phyloP scores from a whole-genome alignment of 2,888 invertebrate species.

The Protodeltote pygarga region DNA sequence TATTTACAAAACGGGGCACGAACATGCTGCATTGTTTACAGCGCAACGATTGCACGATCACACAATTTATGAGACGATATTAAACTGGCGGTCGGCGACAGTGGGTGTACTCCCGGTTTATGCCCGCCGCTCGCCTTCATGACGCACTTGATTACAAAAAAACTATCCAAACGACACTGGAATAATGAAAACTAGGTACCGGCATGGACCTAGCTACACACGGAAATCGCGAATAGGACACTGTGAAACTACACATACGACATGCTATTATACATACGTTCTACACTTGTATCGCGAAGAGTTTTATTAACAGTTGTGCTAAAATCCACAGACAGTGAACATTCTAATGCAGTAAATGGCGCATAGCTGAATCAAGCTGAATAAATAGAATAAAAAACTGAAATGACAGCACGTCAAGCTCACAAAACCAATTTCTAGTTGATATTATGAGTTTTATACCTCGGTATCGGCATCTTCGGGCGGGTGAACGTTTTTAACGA shows the following conservation, averaged over 20 bases:
- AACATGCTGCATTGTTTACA: constrained; percentile 79
- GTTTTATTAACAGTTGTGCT: constrained; percentile 71
- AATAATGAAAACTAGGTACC: constrained; percentile 70
- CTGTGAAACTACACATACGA: constrained; percentile 55
- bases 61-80: constrained; percentile 40
- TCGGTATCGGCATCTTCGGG: constrained; percentile 63
- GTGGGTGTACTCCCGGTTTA: constrained; percentile 34
- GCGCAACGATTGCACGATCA: constrained; percentile 52
- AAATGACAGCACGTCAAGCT: constrained; percentile 82
- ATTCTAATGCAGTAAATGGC: constrained; percentile 84
- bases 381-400: constrained; percentile 83
- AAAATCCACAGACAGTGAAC: constrained; percentile 72
- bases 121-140: constrained; percentile 47
- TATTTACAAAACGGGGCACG: constrained; percentile 70
- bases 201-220: constrained; percentile 68
- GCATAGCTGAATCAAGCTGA: constrained; percentile 83
- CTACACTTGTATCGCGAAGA: constrained; percentile 60
- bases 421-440: constrained; percentile 61
- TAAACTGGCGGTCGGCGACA: constrained; percentile 15
- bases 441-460: constrained; percentile 65
- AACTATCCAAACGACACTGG: constrained; percentile 62
- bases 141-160: constrained; percentile 62
- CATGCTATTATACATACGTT: constrained; percentile 60
- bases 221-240: constrained; percentile 58
- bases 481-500: constrained; percentile 64